Conservation (phyloP, 1,140 invertebrate genomes). For the Brachionus koreanus region DNA sequence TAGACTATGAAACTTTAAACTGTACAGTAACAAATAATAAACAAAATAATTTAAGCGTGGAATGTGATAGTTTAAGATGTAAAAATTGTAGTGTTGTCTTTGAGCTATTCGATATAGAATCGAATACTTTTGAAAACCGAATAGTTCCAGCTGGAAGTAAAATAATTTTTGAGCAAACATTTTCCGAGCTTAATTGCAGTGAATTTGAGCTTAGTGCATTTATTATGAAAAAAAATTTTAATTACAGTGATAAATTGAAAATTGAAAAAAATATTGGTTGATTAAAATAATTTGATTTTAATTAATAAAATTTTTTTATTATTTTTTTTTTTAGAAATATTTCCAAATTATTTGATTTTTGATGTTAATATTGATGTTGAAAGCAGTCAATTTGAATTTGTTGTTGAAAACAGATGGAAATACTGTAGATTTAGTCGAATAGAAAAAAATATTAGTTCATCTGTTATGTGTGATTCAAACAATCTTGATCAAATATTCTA, state of each 20-base stretch:
- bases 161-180: background rate
- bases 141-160: background rate
- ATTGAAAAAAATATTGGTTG: background rate
- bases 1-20: background rate
- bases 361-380: background rate
- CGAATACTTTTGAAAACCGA: background rate
- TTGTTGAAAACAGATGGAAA: background rate
- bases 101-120: background rate
- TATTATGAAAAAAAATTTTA: background rate
- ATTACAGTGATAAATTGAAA: background rate
- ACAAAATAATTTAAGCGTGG: background rate
- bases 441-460: background rate
- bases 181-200: background rate
- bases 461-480: background rate
- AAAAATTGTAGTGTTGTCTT: background rate
- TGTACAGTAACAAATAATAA: background rate
- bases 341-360: background rate
- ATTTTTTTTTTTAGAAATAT: background rate
- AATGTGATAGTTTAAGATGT: background rate
- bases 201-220: background rate
- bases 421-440: background rate
- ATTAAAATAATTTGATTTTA: background rate
- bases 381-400: background rate
- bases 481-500: background rate
- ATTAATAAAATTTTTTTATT: background rate